phyloP scores from a whole-genome alignment of 2,113 vertebrate species.

The Aspidoscelis tigris region DNA sequence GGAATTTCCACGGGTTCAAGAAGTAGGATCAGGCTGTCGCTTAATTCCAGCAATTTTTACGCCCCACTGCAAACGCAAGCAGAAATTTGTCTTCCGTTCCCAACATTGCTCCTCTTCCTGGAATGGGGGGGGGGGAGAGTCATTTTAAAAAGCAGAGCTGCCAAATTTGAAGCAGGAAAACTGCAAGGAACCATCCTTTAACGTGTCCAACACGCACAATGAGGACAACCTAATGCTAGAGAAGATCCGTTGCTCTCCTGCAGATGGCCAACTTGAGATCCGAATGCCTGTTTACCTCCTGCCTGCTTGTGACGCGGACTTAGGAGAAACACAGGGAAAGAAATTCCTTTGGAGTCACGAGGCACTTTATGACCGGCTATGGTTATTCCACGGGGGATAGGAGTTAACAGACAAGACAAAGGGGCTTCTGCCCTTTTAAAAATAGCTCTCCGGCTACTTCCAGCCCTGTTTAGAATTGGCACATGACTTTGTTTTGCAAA shows the following conservation, averaged over 20 bases:
- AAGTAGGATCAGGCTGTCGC: no score
- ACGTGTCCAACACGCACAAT: neutral
- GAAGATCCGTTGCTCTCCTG: slow-evolving; percentile 17
- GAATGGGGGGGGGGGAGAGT: slow-evolving; percentile 15
- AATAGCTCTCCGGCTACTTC: slow-evolving; percentile 23
- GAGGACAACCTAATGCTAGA: slow-evolving; percentile 3
- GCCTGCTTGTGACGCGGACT: slow-evolving; percentile 24
- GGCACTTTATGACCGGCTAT: neutral
- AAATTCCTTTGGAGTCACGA: neutral
- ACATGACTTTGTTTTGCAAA: neutral
- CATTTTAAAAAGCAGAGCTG: slow-evolving; percentile 24
- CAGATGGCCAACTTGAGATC: neutral
- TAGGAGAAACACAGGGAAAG: slow-evolving; percentile 34
- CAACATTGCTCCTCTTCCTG: neutral
- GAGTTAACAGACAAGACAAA: neutral
- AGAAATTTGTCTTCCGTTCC: neutral
- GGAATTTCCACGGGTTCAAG: neutral
- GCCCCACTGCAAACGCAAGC: neutral
- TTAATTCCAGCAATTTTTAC: neutral
- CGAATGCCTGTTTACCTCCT: slow-evolving; percentile 21
- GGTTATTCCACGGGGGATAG: slow-evolving; percentile 11
- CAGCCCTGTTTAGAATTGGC: slow-evolving; percentile 4
- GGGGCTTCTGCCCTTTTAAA: neutral
- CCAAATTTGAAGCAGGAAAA: slow-evolving; percentile 58
- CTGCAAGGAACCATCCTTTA: neutral